These are phyloP conservation scores for Remorina albescens DNA, from an alignment of 2,797 vertebrate species.

Conservation along the genomic window DNA sequence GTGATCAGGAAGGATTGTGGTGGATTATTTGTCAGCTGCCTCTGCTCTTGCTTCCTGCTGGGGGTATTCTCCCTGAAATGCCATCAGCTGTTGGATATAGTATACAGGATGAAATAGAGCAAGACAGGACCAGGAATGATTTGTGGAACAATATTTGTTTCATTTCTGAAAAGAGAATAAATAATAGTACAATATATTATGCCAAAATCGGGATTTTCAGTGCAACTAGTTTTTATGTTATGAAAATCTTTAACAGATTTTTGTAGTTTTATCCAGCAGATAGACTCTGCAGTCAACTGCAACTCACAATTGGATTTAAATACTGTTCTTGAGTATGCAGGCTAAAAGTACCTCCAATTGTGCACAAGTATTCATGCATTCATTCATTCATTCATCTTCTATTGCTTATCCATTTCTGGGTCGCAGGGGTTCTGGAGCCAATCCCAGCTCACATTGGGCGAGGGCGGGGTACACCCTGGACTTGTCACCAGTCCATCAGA, in stretches of 20 bases:
- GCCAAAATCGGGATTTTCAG: background rate
- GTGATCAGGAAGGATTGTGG: conserved; percentile 35
- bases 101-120: background rate
- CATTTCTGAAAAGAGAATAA: background rate
- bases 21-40: conserved; percentile 49
- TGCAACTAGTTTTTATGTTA: background rate
- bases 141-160: background rate
- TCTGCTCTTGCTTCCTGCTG: conserved; percentile 12
- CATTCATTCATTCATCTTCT: too few species aligned
- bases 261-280: too few species aligned
- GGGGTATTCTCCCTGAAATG: conserved; percentile 45
- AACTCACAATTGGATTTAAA: too few species aligned
- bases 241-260: background rate
- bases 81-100: conserved; percentile 47
- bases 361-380: too few species aligned
- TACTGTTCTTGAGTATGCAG: too few species aligned
- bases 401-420: too few species aligned
- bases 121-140: background rate
- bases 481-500: too few species aligned
- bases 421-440: too few species aligned
- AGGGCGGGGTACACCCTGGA: too few species aligned
- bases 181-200: background rate
- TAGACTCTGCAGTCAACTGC: too few species aligned
- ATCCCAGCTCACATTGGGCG: too few species aligned
- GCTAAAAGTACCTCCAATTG: too few species aligned